Conservation (phyloP, 2,113 vertebrate genomes). For the Nannobrachium achirus region DNA sequence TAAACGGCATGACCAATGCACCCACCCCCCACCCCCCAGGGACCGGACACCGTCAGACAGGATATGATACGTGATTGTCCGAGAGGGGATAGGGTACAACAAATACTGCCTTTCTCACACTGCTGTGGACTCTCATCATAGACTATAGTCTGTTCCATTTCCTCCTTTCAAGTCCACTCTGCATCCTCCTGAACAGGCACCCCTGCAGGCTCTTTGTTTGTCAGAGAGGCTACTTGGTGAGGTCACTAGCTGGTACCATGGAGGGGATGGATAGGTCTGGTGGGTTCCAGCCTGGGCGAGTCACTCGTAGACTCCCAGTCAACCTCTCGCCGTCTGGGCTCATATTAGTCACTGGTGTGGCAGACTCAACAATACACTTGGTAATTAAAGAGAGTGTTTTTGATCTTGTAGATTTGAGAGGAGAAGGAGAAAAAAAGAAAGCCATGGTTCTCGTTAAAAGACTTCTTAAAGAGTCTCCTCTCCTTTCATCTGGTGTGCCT, state of each 20-base stretch:
- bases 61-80: conserved; percentile 56
- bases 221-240: conserved; percentile 49
- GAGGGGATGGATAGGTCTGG: conserved; percentile 44
- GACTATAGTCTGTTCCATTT: conserved; percentile 52
- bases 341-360: conserved; percentile 67
- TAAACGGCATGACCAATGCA: conserved; percentile 67
- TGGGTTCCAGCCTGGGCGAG: conserved; percentile 49
- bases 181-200: conserved; percentile 36
- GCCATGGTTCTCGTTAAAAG: conserved; percentile 26
- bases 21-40: conserved; percentile 35
- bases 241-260: conserved; percentile 64
- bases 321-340: conserved; percentile 30
- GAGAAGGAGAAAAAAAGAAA: conserved; percentile 8
- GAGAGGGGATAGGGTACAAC: conserved; percentile 34
- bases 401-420: conserved; percentile 17
- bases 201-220: conserved; percentile 20
- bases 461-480: conserved; percentile 23
- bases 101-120: neutral
- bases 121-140: conserved; percentile 13
- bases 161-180: conserved; percentile 54
- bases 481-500: conserved; percentile 41
- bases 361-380: conserved; percentile 58
- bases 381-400: conserved; percentile 41
- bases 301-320: conserved; percentile 46
- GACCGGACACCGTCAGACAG: conserved; percentile 56